These are phyloP conservation scores for Thalpophila matura DNA, from an alignment of 2,888 invertebrate species.

Conservation along the genomic window DNA sequence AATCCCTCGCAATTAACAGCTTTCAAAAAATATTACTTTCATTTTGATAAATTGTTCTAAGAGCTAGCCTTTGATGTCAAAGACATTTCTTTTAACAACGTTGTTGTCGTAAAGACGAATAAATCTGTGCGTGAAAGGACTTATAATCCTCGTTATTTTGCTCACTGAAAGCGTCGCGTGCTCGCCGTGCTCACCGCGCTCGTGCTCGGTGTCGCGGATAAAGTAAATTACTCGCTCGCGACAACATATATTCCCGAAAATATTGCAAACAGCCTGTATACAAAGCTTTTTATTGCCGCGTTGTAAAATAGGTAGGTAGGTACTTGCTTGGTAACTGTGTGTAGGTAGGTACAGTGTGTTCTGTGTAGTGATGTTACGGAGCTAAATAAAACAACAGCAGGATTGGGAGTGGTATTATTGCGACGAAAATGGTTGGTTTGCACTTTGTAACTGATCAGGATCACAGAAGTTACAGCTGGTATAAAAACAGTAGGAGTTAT, in stretches of 20 bases:
- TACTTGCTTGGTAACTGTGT: conserved; percentile 18
- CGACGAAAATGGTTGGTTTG: too few relatives aligned
- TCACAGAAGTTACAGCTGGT: too few relatives aligned
- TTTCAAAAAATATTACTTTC: not conserved
- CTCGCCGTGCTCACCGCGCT: conserved; percentile 4
- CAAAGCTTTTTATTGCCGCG: conserved; percentile 43
- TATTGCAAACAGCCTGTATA: conserved; percentile 22
- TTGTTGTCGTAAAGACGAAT: conserved; percentile 40
- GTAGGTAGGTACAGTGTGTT: not conserved
- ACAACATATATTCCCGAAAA: conserved; percentile 33
- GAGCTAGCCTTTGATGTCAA: conserved; percentile 20
- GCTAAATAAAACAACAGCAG: too few relatives aligned
- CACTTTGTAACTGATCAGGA: too few relatives aligned
- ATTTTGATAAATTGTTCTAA: conserved; percentile 24
- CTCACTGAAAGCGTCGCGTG: conserved; percentile 20
- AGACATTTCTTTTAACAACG: conserved; percentile 34
- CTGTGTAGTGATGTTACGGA: not conserved
- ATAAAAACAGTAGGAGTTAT: too few relatives aligned
- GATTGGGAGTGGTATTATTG: too few relatives aligned
- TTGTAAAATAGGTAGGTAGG: too few relatives aligned
- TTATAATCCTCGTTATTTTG: conserved; percentile 31
- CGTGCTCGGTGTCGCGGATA: conserved; percentile 23
- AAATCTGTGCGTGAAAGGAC: conserved; percentile 31
- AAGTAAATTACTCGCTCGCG: conserved; percentile 34
- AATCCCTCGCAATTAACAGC: too few relatives aligned